phyloP scores from a whole-genome alignment of 2,797 vertebrate species.

The Hippopotamyrus pictus region DNA sequence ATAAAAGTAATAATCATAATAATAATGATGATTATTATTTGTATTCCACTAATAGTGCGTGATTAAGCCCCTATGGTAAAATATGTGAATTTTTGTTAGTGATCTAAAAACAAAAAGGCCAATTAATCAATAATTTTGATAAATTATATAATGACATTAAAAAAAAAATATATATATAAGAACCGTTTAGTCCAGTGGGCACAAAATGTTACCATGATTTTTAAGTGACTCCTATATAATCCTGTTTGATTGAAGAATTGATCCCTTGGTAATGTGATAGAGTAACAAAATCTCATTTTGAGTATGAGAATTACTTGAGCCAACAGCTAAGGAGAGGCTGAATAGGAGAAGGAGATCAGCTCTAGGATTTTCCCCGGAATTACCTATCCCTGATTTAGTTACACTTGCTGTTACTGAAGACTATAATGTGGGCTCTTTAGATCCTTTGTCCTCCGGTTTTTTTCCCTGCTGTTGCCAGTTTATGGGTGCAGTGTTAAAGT shows the following conservation, averaged over 20 bases:
- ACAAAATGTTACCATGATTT: background rate
- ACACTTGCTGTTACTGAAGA: background rate
- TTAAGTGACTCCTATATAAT: background rate
- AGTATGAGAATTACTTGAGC: background rate
- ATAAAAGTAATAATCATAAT: background rate
- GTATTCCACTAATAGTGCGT: background rate
- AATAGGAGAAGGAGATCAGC: background rate
- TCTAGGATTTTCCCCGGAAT: background rate
- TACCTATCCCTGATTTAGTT: background rate
- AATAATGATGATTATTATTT: background rate
- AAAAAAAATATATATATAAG: background rate
- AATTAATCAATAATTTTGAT: no score
- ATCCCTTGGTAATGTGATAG: background rate
- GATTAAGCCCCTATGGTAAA: background rate
- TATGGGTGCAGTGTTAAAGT: background rate
- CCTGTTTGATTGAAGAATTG: background rate
- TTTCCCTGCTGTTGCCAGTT: background rate
- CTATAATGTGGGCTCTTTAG: background rate
- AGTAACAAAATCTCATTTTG: background rate
- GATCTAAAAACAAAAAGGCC: background rate
- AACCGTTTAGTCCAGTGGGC: background rate
- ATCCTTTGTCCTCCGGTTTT: background rate
- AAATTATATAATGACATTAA: background rate
- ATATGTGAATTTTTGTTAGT: background rate
- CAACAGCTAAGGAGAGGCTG: background rate